phyloP scores from a whole-genome alignment of 2,797 vertebrate species.

The Darevskia mixta region DNA sequence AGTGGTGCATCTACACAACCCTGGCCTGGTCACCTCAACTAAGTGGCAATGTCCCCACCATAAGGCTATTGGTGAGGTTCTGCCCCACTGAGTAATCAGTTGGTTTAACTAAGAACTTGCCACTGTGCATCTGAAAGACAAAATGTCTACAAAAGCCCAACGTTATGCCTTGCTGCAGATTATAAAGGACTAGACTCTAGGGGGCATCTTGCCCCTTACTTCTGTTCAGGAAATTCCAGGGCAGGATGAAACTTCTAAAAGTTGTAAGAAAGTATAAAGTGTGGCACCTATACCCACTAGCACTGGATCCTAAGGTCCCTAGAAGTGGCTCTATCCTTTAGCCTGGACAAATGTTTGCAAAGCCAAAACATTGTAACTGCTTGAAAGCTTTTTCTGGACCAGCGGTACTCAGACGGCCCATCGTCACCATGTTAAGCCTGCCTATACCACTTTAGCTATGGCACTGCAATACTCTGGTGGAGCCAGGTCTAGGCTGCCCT shows the following conservation, averaged over 20 bases:
- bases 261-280: not conserved
- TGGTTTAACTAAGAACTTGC: constrained; percentile 56
- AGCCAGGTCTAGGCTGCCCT: not conserved
- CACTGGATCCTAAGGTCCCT: not conserved
- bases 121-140: constrained; percentile 48
- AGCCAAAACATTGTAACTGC: not conserved
- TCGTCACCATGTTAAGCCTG: not conserved
- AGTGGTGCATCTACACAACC: too few species aligned
- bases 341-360: not conserved
- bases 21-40: too few species aligned
- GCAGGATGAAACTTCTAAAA: not conserved
- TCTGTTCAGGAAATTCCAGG: too few species aligned
- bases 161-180: not conserved
- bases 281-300: not conserved
- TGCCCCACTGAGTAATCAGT: not conserved
- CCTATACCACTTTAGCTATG: not conserved
- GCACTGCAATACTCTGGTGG: not conserved
- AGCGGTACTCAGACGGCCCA: not conserved
- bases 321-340: not conserved
- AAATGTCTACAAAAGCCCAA: constrained; percentile 25
- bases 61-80: too few species aligned
- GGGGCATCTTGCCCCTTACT: not conserved
- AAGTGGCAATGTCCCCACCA: too few species aligned
- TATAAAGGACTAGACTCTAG: not conserved
- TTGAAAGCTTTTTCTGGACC: not conserved